phyloP scores from a whole-genome alignment of 2,888 invertebrate species.

The Nephrotoma flavescens region DNA sequence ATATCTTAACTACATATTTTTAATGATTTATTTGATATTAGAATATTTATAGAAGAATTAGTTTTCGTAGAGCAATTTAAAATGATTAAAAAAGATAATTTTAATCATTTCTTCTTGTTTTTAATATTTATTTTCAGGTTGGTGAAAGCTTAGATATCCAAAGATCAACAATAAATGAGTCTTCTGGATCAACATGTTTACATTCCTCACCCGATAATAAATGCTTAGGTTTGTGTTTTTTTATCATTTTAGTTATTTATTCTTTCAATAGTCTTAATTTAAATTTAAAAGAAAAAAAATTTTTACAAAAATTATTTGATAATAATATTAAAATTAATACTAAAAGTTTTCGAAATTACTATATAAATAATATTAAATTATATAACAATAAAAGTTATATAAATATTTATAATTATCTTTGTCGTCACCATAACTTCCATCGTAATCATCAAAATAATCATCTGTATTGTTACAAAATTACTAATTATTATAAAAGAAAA shows the following conservation, averaged over 20 bases:
- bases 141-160: slow-evolving; percentile 27
- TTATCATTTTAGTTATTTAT: slow-evolving; percentile 2
- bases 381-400: neutral
- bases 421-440: neutral
- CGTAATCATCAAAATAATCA: neutral
- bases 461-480: neutral
- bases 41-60: too few relatives aligned
- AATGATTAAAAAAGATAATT: too few relatives aligned
- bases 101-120: neutral
- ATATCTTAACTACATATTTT: too few relatives aligned
- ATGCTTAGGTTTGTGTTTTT: slow-evolving; percentile 11
- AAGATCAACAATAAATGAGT: slow-evolving; percentile 23
- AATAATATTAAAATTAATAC: neutral
- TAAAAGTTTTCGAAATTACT: neutral
- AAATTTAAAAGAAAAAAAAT: neutral
- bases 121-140: slow-evolving; percentile 20
- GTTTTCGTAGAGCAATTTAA: too few relatives aligned
- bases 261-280: neutral
- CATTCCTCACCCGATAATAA: slow-evolving; percentile 28
- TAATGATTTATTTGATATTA: too few relatives aligned
- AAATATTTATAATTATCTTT: neutral
- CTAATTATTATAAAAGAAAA: neutral
- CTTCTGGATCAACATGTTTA: slow-evolving; percentile 26
- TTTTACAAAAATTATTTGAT: neutral
- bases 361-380: neutral